Conservation (phyloP, 2,888 invertebrate species). For the Drosophila recens region DNA sequence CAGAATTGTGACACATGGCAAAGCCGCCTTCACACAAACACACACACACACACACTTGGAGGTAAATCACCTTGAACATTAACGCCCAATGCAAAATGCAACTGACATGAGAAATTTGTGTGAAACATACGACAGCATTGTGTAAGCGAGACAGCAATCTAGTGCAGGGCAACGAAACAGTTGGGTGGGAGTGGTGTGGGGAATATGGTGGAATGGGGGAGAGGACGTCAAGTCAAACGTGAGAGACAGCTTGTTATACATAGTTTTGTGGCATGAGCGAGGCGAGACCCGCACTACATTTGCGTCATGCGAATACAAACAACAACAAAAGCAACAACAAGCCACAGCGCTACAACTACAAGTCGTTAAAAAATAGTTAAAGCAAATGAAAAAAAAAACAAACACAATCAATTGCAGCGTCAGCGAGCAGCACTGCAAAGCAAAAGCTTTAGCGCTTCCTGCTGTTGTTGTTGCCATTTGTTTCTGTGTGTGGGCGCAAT, state of each 20-base stretch:
- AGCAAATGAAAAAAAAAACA: conserved; percentile 47
- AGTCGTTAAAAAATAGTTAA: conserved; percentile 52
- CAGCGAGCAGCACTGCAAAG: conserved; percentile 44
- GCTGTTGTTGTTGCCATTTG: conserved; percentile 18
- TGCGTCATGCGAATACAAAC: conserved; percentile 67
- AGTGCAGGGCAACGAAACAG: conserved; percentile 11
- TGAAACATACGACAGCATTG: conserved; percentile 23
- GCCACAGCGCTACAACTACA: conserved; percentile 18
- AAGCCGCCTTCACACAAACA: conserved; percentile 36
- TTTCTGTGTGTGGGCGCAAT: conserved; percentile 31
- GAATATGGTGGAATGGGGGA: conserved; percentile 9
- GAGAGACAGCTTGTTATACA: conserved; percentile 65
- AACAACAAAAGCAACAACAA: conserved; percentile 20
- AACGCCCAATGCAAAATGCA: conserved; percentile 80
- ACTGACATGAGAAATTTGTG: conserved; percentile 63
- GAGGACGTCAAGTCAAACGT: conserved; percentile 51
- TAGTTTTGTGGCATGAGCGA: conserved; percentile 43
- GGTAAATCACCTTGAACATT: conserved; percentile 83
- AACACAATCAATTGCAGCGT: conserved; percentile 51
- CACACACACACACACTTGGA: conserved; percentile 29
- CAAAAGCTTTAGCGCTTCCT: conserved; percentile 55
- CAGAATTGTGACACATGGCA: conserved; percentile 63
- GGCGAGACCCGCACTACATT: conserved; percentile 55
- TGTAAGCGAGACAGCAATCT: conserved; percentile 43
- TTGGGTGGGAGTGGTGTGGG: conserved; percentile 7